phyloP scores from a whole-genome alignment of 2,113 vertebrate species.

The Xenopus tropicalis region UCB_Xtro_10.0 CM004445.2:115468001-115468500 shows the following conservation, averaged over 20 bases:
- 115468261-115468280: background rate
- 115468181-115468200: too few species aligned
- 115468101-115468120: too few species aligned
- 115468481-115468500: background rate
- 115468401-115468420: background rate
- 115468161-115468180: too few species aligned
- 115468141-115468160: too few species aligned
- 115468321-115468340: background rate
- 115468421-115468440: conserved; percentile 5
- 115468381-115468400: background rate
- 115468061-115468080: too few species aligned
- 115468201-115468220: too few species aligned
- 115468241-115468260: background rate
- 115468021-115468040: too few species aligned
- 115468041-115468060: too few species aligned
- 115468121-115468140: too few species aligned
- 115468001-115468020: too few species aligned
- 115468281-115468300: background rate
- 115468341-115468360: background rate
- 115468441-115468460: background rate
- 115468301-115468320: background rate
- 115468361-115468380: background rate
- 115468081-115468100: too few species aligned
- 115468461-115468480: background rate
- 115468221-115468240: background rate